A percentile compares a stretch with the other conserved stretches of the same genome.
Conservation (phyloP, 2,888 invertebrate genomes). For the Blastobasis lacticolella region DNA sequence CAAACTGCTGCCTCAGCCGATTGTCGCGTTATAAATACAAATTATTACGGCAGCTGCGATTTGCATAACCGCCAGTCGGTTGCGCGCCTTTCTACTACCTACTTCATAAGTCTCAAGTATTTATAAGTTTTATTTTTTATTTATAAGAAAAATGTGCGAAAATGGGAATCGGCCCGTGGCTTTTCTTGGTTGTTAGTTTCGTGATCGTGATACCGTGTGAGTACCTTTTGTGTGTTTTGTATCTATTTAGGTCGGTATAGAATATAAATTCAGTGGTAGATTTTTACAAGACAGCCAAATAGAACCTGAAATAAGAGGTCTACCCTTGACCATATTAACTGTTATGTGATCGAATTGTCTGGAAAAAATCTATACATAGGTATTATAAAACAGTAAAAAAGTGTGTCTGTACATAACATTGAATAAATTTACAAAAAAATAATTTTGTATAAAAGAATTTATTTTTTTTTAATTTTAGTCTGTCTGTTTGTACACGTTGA, state of each 20-base stretch:
- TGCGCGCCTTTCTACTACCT: slow-evolving; percentile 9
- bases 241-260: neutral
- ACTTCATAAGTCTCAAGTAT: neutral
- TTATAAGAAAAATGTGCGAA: slow-evolving; percentile 54
- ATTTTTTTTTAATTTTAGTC: too few relatives aligned
- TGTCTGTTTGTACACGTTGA: too few relatives aligned
- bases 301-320: too few relatives aligned
- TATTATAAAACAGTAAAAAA: too few relatives aligned
- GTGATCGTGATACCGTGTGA: slow-evolving; percentile 24
- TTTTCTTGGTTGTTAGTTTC: slow-evolving; percentile 44
- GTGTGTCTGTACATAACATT: too few relatives aligned
- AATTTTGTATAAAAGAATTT: too few relatives aligned
- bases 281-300: neutral
- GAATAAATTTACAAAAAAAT: too few relatives aligned
- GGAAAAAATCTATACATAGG: too few relatives aligned
- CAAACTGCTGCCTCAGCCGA: slow-evolving; percentile 5
- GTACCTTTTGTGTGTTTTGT: slow-evolving; percentile 8
- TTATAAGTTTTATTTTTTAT: too few relatives aligned
- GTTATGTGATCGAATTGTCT: too few relatives aligned
- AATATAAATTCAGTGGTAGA: neutral
- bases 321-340: too few relatives aligned
- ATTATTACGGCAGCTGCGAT: slow-evolving; percentile 21
- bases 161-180: slow-evolving; percentile 53
- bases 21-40: slow-evolving; percentile 30
- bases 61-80: slow-evolving; percentile 25